Base-by-base conservation (phyloP, 1,140 invertebrate genomes). In the Drosophila nigromelanica region DNA sequence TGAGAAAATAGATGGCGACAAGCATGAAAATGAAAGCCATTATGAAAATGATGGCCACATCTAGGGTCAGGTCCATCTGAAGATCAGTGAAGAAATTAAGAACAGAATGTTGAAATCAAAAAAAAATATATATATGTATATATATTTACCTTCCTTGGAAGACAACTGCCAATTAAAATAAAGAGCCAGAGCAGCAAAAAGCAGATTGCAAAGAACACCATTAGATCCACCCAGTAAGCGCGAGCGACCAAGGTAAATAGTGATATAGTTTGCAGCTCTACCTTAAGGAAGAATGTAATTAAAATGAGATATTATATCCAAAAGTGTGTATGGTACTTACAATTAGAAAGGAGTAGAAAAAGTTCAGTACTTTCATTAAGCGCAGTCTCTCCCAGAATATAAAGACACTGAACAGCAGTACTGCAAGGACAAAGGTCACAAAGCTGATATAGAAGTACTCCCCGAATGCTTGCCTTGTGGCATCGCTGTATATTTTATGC, bases 41-140 rank as follows among this genome's bases (percentile, higher is more conserved):
- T 4, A 89, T 83, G 21, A 89, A 89, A 8, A 89, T 7, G 5
- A 90, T 14, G 0, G 86, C 85, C 7, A 89, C 76, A 51, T 89
- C 77, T 40, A 85, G 40, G 2, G 85, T 89, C 3, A 89, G 62
- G 52, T 89, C 85, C 47, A 68, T 10, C 85, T 89, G 7, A 10
- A 58, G 27, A 48, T 11, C 24, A 10, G 5, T 2, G 27, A 3
- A 50, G 2, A 24, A 51, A 2, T 24, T 1, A 24, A 4, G 3
- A 24, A 24, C 21, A 2, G 21, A 24, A 24, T 24, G 21, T 24
- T 24, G 3, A 4, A 24, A 24, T 4, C 21, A 3, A 33, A 14
- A 15, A 12, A 30, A 8, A 27, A 8, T n/a, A n/a, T n/a, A n/a
- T n/a, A n/a, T n/a, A n/a, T n/a, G n/a, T n/a, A 21, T 6, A 8